Percentiles rank a stretch among this genome's conserved stretches.
phyloP scores from a whole-genome alignment of 2,797 vertebrate genomes.

The Pterois miles region DNA sequence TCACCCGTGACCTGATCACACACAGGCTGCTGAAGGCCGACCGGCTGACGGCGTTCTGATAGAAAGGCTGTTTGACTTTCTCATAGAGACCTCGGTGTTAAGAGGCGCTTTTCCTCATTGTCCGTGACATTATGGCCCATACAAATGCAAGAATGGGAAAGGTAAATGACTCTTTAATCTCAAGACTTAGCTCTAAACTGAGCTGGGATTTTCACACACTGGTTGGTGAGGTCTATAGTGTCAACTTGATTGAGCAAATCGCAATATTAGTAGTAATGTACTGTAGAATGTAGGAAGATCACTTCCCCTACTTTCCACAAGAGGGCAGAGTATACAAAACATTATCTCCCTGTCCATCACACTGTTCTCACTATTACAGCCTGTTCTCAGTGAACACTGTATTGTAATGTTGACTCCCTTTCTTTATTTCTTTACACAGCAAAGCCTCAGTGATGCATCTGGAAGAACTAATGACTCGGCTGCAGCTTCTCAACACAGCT shows the following conservation, averaged over 20 bases:
- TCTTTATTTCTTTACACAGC: background rate
- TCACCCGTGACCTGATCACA: slow-evolving; percentile 77
- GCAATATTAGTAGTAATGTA: background rate
- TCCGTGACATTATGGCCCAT: background rate
- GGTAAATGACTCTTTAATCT: background rate
- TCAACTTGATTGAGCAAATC: background rate
- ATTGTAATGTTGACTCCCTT: background rate
- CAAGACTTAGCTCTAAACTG: background rate
- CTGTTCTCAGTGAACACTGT: background rate
- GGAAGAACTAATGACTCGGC: background rate
- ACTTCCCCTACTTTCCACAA: slow-evolving; percentile 46
- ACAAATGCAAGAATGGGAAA: background rate
- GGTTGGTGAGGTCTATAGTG: background rate
- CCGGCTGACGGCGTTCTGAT: slow-evolving; percentile 2
- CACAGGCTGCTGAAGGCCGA: slow-evolving; percentile 19
- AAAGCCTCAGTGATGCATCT: background rate
- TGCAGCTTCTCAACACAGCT: background rate
- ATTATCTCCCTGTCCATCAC: background rate
- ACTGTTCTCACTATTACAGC: background rate
- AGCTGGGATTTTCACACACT: background rate
- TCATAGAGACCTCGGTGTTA: slow-evolving; percentile 42
- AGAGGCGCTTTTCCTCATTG: background rate
- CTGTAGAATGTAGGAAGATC: background rate
- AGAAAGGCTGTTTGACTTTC: slow-evolving; percentile 60
- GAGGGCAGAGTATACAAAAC: slow-evolving; percentile 59